Percentiles rank a stretch among this genome's conserved stretches.
phyloP scores from a whole-genome alignment of 2,888 invertebrate species.

The Rotaria socialis region DNA sequence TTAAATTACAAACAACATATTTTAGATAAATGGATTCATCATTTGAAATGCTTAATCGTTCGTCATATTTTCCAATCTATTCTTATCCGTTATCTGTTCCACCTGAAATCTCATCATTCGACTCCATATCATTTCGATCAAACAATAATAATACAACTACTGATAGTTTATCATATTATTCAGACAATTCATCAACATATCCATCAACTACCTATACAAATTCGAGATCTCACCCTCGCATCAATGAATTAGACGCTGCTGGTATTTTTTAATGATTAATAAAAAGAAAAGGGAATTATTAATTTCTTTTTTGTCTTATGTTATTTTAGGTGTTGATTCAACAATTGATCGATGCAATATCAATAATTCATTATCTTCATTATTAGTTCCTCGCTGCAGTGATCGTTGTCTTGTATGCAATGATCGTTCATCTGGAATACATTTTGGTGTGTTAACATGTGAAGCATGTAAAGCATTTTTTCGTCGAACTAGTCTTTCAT shows the following conservation, averaged over 20 bases:
- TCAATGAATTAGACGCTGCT: not conserved
- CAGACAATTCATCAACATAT: not conserved
- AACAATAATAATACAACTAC: not conserved
- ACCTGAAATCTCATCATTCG: not conserved
- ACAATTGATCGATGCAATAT: not conserved
- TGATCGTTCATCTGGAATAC: constrained; percentile 2
- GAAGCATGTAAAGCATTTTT: constrained; percentile 40
- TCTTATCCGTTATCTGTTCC: not conserved
- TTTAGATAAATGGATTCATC: constrained; percentile 8
- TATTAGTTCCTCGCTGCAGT: not conserved
- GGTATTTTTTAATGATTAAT: not conserved
- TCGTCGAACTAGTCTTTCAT: not conserved
- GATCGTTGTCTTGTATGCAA: constrained; percentile 9
- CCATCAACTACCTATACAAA: not conserved
- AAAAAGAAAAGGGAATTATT: not conserved
- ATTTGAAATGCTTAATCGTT: not conserved
- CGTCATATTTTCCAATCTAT: not conserved
- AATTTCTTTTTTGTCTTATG: not conserved
- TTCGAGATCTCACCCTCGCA: not conserved
- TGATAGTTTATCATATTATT: not conserved
- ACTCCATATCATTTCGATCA: not conserved
- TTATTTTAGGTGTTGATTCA: not conserved
- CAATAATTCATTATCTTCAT: not conserved
- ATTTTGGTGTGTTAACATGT: constrained; percentile 37
- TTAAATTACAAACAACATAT: not conserved